Conservation (phyloP, 2,113 vertebrate genomes). For the Leptodactylus fuscus region DNA sequence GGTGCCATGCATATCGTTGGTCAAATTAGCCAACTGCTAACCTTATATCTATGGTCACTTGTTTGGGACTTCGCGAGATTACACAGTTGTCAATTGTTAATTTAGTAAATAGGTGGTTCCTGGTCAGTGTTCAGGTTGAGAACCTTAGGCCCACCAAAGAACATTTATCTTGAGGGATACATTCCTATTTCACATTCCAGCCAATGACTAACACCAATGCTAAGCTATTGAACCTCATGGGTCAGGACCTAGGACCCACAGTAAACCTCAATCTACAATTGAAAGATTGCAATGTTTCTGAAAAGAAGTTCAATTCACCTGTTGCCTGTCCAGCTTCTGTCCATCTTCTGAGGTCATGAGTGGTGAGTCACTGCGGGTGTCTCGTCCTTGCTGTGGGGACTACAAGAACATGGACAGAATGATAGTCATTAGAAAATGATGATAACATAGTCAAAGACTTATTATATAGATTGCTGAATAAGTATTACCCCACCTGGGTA, state of each 20-base stretch:
- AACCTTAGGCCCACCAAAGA: neutral
- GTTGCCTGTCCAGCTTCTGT: constrained; percentile 60
- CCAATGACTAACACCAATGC: too few relatives aligned
- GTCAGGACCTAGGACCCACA: neutral
- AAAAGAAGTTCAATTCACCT: constrained; percentile 17
- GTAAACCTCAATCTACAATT: neutral
- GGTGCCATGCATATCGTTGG: neutral
- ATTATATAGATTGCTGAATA: neutral
- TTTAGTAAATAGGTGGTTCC: too few relatives aligned
- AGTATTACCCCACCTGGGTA: neutral
- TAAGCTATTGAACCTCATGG: neutral
- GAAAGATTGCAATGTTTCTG: neutral
- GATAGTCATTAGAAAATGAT: neutral
- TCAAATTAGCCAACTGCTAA: neutral
- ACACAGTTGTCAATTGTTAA: neutral
- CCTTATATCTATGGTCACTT: neutral
- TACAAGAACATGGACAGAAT: neutral
- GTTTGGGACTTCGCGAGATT: neutral
- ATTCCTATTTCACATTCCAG: too few relatives aligned
- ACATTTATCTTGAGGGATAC: neutral
- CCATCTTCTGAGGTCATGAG: constrained; percentile 25
- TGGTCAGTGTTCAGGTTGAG: neutral
- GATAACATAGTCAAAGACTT: too few relatives aligned
- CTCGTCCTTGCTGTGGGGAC: neutral
- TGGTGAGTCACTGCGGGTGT: constrained; percentile 34